Percentiles rank a stretch among this genome's conserved stretches.
These are phyloP conservation scores for Empidonax traillii DNA, from an alignment of 2,113 vertebrate species.

Conservation along the genomic window DNA sequence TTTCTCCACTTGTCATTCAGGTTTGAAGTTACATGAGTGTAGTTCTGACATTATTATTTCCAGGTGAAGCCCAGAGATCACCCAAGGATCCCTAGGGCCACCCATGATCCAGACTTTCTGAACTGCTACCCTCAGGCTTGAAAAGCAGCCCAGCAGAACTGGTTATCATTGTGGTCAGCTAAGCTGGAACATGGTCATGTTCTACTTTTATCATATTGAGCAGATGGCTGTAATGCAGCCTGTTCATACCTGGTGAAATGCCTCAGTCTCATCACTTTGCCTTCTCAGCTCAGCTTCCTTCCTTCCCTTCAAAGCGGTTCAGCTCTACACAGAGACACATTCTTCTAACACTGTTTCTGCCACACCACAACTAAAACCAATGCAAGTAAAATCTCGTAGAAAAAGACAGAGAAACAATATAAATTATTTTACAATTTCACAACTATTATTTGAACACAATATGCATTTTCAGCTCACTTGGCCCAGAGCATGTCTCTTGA, in stretches of 20 bases:
- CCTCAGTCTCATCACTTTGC: background rate
- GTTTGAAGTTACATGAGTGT: background rate
- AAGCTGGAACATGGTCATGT: background rate
- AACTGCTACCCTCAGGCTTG: background rate
- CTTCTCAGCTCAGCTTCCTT: background rate
- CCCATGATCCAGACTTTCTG: background rate
- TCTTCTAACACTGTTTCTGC: background rate
- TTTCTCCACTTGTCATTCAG: background rate
- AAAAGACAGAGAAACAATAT: background rate
- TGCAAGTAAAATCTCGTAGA: background rate
- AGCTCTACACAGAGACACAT: background rate
- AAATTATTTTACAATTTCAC: background rate
- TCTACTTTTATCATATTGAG: background rate
- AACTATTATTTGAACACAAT: background rate
- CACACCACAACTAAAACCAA: background rate
- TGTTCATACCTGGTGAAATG: background rate
- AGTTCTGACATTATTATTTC: background rate
- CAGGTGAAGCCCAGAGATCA: background rate
- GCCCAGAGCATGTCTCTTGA: background rate
- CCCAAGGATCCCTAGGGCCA: background rate
- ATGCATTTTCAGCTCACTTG: background rate
- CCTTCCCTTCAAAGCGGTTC: background rate
- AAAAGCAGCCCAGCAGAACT: background rate
- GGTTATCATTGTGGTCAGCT: background rate
- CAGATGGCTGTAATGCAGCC: background rate